Evolutionary conservation across 2,888 invertebrate genomes (phyloP), one percentile per base, ranked within the genome.

Genomic region (Amphimallon solstitiale): DNA sequence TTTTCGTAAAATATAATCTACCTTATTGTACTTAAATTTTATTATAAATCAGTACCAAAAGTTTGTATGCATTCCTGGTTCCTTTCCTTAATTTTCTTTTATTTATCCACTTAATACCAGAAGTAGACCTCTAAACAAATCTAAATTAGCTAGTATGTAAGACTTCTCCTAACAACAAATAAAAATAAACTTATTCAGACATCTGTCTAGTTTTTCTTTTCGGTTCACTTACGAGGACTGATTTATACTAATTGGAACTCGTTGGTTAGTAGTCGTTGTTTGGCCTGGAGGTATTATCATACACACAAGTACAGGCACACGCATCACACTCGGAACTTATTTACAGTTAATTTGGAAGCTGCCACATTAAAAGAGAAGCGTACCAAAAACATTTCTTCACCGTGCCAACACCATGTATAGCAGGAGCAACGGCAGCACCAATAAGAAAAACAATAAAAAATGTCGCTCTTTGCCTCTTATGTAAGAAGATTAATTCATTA

Each of bases 181-280:
- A 29, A 40, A 43, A 29, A 40, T 40, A 56, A 56, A 56, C 43
- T 43, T 43, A 59, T 59, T 59, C 45, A 29, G 56, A 43, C 56
- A 43, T 43, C 14, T 17, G 56, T 54, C 54, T 38, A 21, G 38
- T 12, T 38, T 37, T 52, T 15, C 35, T 15, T 59, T 59, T 59
- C 56, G 43, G 34, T 59, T 15, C 56, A 15, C 43, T 59, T 59
- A 59, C 29, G 43, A 59, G 56, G 43, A 59, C 40, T 75, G 75
- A 75, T 75, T 75, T 75, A 75, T 73, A 75, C 73, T 75, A 74
- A 75, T 75, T 75, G 75, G 74, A 75, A 75, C 56, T 59, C 43
- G 56, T 59, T 59, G 56, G 56, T 59, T 59, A 59, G 56, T 59
- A 17, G 45, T 46, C 49, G 35, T 35, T 12, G 38, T 19, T 21